Conservation (phyloP, 2,888 invertebrate genomes). For the Nyleta sp. region DNA sequence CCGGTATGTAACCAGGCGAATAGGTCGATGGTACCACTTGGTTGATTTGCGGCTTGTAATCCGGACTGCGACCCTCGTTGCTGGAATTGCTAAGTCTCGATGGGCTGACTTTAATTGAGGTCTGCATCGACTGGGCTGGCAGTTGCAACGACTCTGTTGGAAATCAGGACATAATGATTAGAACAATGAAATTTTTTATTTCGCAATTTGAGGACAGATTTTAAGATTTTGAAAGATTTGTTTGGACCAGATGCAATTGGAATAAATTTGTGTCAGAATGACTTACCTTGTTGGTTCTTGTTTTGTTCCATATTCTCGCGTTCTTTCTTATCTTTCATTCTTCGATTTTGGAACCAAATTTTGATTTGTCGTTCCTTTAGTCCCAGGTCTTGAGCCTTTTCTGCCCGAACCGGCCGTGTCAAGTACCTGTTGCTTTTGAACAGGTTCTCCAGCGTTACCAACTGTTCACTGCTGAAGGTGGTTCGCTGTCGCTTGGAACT, state of each 20-base stretch:
- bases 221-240: too few species aligned
- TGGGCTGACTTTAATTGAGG: conserved; percentile 19
- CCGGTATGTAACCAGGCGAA: background rate
- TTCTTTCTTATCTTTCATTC: conserved; percentile 60
- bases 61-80: conserved; percentile 30
- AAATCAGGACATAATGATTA: background rate
- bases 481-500: conserved; percentile 43
- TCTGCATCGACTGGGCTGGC: background rate
- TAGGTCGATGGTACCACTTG: background rate
- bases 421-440: conserved; percentile 50
- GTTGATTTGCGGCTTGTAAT: conserved; percentile 26
- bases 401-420: conserved; percentile 46
- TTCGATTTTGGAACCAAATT: conserved; percentile 61
- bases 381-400: conserved; percentile 50
- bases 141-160: background rate
- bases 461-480: conserved; percentile 53
- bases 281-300: conserved; percentile 37
- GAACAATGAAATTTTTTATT: too few species aligned
- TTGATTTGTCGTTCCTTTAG: conserved; percentile 56
- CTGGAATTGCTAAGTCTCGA: conserved; percentile 28
- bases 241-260: too few species aligned
- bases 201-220: too few species aligned
- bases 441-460: conserved; percentile 48
- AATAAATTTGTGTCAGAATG: background rate
- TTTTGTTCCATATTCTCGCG: conserved; percentile 38